A percentile compares a stretch with the other conserved stretches of the same genome.
Conservation (phyloP, 30 jellyfish, hydroid and myxozoan genomes). For the Hydractinia echinata region DNA sequence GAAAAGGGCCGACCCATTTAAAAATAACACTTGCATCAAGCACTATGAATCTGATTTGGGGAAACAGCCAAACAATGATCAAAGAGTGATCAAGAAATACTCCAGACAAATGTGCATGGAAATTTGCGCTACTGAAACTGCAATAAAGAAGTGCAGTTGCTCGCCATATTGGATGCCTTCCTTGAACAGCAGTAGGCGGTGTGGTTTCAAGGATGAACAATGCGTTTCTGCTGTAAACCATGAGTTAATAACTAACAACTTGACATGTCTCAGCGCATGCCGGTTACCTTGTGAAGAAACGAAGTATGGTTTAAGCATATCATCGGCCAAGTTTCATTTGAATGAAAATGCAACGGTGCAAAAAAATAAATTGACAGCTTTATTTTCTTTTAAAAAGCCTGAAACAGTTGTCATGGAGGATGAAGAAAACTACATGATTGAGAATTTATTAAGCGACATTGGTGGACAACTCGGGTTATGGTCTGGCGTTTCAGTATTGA, state of each 20-base stretch:
- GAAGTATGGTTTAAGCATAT: background rate
- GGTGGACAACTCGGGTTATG: conserved; percentile 37
- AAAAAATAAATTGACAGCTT: background rate
- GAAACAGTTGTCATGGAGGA: conserved; percentile 21
- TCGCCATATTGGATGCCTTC: conserved; percentile 1
- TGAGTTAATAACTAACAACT: background rate
- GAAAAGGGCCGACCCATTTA: conserved; percentile 16
- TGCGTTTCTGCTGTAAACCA: background rate
- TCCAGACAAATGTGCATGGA: background rate
- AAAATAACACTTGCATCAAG: background rate
- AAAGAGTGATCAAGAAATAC: conserved; percentile 9
- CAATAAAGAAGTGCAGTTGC: background rate
- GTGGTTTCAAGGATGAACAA: background rate
- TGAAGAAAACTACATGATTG: conserved; percentile 15
- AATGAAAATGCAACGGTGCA: background rate
- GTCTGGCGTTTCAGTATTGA: conserved; percentile 27
- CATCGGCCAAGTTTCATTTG: background rate
- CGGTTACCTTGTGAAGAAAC: conserved; percentile 9
- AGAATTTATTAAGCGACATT: conserved; percentile 30
- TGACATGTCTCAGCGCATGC: background rate
- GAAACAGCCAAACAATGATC: background rate
- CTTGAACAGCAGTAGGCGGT: conserved; percentile 5
- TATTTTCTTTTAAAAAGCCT: background rate
- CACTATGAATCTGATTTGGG: background rate
- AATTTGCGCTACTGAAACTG: background rate